Percentiles rank a stretch among this genome's conserved stretches.
Conservation (phyloP, 2,888 invertebrate genomes). For the Serripes groenlandicus region DNA sequence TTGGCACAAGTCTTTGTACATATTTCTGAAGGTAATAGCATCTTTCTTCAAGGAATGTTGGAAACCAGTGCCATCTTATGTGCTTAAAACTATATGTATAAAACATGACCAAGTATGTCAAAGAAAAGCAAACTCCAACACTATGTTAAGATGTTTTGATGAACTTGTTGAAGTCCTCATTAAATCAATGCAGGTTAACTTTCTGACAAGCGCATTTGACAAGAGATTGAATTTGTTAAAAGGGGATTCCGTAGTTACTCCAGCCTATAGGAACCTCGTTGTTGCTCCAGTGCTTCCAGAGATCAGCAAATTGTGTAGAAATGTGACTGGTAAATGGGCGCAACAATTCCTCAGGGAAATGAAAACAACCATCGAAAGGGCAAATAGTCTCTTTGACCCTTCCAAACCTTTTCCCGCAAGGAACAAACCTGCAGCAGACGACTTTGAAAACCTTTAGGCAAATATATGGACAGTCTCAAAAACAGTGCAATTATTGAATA, state of each 20-base stretch:
- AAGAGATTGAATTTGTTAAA: not conserved
- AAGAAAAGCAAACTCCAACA: not conserved
- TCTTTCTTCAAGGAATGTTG: not conserved
- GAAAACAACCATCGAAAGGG: too few relatives aligned
- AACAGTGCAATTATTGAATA: too few relatives aligned
- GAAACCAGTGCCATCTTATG: not conserved
- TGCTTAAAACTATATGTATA: slow-evolving; percentile 7
- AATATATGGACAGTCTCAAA: too few relatives aligned
- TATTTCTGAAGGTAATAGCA: not conserved
- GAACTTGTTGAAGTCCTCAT: not conserved
- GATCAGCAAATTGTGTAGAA: not conserved
- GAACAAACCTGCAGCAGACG: too few relatives aligned
- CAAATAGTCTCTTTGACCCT: too few relatives aligned
- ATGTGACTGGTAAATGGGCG: not conserved
- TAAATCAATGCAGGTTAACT: too few relatives aligned
- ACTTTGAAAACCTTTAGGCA: too few relatives aligned
- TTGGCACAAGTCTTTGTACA: slow-evolving; percentile 3
- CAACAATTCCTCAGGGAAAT: not conserved
- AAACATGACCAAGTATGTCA: slow-evolving; percentile 3
- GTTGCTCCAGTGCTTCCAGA: not conserved
- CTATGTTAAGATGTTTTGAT: not conserved
- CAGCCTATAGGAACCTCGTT: not conserved
- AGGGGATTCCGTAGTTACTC: not conserved
- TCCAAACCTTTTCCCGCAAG: too few relatives aligned
- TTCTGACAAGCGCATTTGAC: not conserved